phyloP scores from a whole-genome alignment of 2,888 invertebrate species.

The Nomada fucata region DNA sequence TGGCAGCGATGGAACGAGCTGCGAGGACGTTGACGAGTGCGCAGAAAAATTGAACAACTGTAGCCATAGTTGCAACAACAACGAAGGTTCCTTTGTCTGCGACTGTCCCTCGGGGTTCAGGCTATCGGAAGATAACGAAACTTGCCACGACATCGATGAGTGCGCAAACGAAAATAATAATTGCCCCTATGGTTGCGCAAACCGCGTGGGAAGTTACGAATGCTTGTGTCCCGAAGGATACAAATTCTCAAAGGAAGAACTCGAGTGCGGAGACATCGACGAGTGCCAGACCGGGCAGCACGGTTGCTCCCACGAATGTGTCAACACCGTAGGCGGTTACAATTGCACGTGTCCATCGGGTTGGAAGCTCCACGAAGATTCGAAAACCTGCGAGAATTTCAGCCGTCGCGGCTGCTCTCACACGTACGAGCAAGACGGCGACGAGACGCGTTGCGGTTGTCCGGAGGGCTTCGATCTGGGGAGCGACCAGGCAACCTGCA shows the following conservation, averaged over 20 bases:
- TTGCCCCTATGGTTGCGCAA: conserved; percentile 86
- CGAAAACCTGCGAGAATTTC: conserved; percentile 75
- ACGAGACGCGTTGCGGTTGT: conserved; percentile 84
- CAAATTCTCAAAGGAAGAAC: conserved; percentile 67
- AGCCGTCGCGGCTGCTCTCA: conserved; percentile 81
- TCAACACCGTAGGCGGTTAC: conserved; percentile 85
- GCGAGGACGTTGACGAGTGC: conserved; percentile 83
- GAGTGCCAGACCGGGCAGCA: conserved; percentile 83
- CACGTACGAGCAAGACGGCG: conserved; percentile 78
- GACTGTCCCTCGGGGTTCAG: conserved; percentile 83
- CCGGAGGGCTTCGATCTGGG: conserved; percentile 84
- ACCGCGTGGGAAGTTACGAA: conserved; percentile 85
- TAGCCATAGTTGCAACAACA: conserved; percentile 75
- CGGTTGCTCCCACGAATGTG: conserved; percentile 83
- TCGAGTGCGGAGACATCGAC: conserved; percentile 83
- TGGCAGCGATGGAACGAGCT: conserved; percentile 77
- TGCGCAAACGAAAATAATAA: conserved; percentile 78
- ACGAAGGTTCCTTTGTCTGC: conserved; percentile 83
- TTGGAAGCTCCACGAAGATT: conserved; percentile 77
- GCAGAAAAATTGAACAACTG: conserved; percentile 69
- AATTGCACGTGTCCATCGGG: conserved; percentile 85
- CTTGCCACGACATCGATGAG: conserved; percentile 83
- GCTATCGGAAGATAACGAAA: conserved; percentile 75
- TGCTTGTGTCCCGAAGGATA: conserved; percentile 85
- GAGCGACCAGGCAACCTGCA: conserved; percentile 78